phyloP scores from a whole-genome alignment of 2,113 vertebrate species.

The Myrmecobius fasciatus region DNA sequence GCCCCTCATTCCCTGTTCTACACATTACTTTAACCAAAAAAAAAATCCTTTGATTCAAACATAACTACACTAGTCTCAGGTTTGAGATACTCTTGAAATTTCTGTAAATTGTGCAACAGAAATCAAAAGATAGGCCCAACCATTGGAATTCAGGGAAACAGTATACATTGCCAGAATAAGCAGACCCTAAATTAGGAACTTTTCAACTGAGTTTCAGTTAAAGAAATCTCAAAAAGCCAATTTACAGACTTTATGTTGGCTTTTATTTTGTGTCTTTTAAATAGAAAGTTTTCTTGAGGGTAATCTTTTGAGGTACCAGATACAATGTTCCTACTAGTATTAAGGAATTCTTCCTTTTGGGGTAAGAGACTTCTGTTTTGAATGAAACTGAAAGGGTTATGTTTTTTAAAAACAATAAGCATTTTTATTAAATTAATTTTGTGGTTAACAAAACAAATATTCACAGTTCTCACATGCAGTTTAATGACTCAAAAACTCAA shows the following conservation, averaged over 20 bases:
- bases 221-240: conserved; percentile 47
- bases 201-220: conserved; percentile 59
- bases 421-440: conserved; percentile 70
- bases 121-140: conserved; percentile 38
- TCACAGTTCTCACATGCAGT: neutral
- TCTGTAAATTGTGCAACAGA: conserved; percentile 52
- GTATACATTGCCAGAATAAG: conserved; percentile 53
- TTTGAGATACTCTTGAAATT: conserved; percentile 39
- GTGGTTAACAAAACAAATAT: conserved; percentile 20
- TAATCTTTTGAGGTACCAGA: conserved; percentile 61
- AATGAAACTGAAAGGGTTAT: conserved; percentile 51
- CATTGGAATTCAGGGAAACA: conserved; percentile 41
- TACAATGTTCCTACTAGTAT: conserved; percentile 48
- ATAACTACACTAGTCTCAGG: conserved; percentile 7
- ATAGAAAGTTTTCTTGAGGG: conserved; percentile 51
- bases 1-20: conserved; percentile 60
- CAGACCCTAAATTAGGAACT: conserved; percentile 53
- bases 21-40: conserved; percentile 65
- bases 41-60: conserved; percentile 62
- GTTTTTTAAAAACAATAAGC: conserved; percentile 74
- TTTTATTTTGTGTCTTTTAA: conserved; percentile 51
- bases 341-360: conserved; percentile 47
- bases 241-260: neutral
- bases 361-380: conserved; percentile 61
- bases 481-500: neutral